Base-by-base conservation (phyloP, 2,888 invertebrate genomes). In the Stenotaenia linearis region DNA sequence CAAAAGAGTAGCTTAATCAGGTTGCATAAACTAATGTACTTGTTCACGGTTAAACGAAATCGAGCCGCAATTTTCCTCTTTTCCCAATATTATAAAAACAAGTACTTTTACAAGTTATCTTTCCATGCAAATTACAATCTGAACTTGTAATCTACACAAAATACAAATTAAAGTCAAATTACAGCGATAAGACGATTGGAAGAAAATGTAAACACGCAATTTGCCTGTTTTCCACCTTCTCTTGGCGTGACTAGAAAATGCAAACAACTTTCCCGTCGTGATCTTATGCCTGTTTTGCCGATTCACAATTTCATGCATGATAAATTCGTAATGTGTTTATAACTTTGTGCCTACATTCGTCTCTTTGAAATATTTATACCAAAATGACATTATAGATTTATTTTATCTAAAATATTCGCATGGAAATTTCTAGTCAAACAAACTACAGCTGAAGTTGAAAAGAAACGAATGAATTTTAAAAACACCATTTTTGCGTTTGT, bases 131-230 rank as follows among this genome's bases (percentile, higher is more conserved):
- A 69, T 69, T 69, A 69, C 0, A 23, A 69, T 69, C 28, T 28
- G 0, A 69, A 69, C 28, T 69, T 15, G 25, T 25, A 69, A 69
- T 69, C 28, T 25, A n/a, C 25, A 28, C 28, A 28, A 69, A 69
- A 25, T 69, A 69, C 25, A 69, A 69, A 69, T 69, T 69, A 69
- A 69, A 69, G 69, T 6, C 15, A 69, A 69, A 69, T 69, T 69
- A 69, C n/a, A 69, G 25, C 25, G 28, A 69, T 69, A 69, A 25
- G 25, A 69, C 23, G 69, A 69, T 6, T 28, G 10, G 69, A 69
- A 69, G 69, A n/a, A 69, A 28, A 23, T 28, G 69, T 69, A 69
- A 69, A 69, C 69, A 69, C 69, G 69, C 69, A 25, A 69, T 69
- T 69, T 25, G 10, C 10, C 5, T n/a, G 15, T 69, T 69, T 25